Evolutionary conservation across 2,113 vertebrate genomes (phyloP).

Genomic region (Columba janthina): DNA sequence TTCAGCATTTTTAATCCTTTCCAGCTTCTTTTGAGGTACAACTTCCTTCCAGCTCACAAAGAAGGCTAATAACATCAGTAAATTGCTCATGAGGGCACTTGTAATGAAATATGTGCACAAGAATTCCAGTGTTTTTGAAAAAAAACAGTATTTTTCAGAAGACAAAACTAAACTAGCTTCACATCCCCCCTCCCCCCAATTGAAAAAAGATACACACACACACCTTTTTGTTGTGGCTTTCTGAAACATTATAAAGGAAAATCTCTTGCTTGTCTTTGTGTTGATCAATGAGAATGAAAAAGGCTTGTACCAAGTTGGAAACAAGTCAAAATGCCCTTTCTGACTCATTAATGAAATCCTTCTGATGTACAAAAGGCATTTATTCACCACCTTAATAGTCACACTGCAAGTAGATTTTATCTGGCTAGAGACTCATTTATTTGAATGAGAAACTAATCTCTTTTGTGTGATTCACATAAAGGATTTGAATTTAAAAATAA

Average conservation of each 20-base stretch:
- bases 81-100: conserved; percentile 1
- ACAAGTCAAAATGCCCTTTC: conserved; percentile 61
- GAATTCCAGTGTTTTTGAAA: conserved; percentile 12
- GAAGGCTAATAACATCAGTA: conserved; percentile 30
- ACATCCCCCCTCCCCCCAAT: accelerated
- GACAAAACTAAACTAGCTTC: not conserved
- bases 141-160: not conserved
- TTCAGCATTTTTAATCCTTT: conserved; percentile 32
- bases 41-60: conserved; percentile 43
- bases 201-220: accelerated
- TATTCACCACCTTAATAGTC: conserved; percentile 43
- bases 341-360: conserved; percentile 61
- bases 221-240: not conserved
- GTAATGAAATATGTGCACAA: conserved; percentile 23
- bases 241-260: not conserved
- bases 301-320: conserved; percentile 40
- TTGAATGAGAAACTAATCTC: conserved; percentile 63
- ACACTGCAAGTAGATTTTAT: conserved; percentile 52
- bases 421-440: conserved; percentile 46
- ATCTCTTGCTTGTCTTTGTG: not conserved
- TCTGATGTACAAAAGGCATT: conserved; percentile 43
- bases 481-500: conserved; percentile 56
- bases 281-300: conserved; percentile 39
- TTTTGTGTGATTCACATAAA: conserved; percentile 39
- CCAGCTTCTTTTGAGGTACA: conserved; percentile 38